Conservation (phyloP, 2,888 invertebrate genomes). For the Achlya flavicornis region DNA sequence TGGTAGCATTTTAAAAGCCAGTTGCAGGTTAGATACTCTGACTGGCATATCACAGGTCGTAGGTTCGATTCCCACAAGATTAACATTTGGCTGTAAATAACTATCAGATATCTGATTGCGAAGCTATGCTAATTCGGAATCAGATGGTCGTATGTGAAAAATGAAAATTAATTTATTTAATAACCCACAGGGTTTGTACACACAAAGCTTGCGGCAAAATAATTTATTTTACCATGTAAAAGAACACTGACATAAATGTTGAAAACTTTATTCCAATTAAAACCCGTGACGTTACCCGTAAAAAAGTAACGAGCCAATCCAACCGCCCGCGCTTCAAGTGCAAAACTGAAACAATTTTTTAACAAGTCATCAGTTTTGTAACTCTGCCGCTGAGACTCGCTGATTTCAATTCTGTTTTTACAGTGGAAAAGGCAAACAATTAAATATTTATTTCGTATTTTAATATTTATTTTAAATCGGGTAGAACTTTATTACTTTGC, state of each 20-base stretch:
- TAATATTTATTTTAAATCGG: background rate
- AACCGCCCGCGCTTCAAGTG: slow-evolving; percentile 22
- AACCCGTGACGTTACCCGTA: slow-evolving; percentile 22
- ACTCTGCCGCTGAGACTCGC: slow-evolving; percentile 19
- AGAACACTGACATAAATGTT: background rate
- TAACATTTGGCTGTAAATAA: too few relatives aligned
- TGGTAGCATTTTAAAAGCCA: too few relatives aligned
- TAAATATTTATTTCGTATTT: background rate
- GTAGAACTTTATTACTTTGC: too few relatives aligned
- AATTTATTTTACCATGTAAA: background rate
- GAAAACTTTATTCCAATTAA: slow-evolving; percentile 31
- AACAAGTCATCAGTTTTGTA: slow-evolving; percentile 31
- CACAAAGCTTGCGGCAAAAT: too few relatives aligned
- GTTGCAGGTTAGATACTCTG: too few relatives aligned
- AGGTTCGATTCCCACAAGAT: too few relatives aligned
- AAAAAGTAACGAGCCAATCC: slow-evolving; percentile 35
- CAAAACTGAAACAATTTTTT: slow-evolving; percentile 32
- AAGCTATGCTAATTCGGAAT: too few relatives aligned
- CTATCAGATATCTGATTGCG: too few relatives aligned
- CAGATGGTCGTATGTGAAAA: too few relatives aligned
- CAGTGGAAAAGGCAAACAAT: background rate
- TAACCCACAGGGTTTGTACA: too few relatives aligned
- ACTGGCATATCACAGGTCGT: too few relatives aligned
- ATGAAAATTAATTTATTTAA: too few relatives aligned
- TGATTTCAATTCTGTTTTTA: background rate